Percentiles rank a stretch among this genome's conserved stretches.
These are phyloP conservation scores for Nemotelus nigrinus DNA, from an alignment of 2,888 invertebrate species.

Conservation along the genomic window DNA sequence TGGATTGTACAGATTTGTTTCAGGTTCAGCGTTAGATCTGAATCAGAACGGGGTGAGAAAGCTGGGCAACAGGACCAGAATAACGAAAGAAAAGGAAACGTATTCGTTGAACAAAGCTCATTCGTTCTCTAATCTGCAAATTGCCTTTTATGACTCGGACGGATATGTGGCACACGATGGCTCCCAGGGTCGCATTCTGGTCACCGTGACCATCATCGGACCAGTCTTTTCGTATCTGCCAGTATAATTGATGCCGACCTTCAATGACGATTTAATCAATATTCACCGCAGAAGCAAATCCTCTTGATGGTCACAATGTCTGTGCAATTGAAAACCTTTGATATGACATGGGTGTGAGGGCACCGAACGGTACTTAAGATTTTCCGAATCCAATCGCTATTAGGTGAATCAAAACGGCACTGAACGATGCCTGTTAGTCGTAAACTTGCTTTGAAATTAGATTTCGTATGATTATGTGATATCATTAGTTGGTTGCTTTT, in stretches of 20 bases:
- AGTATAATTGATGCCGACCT: conserved; percentile 27
- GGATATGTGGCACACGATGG: not conserved
- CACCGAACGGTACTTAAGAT: no score
- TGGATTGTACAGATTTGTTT: conserved; percentile 34
- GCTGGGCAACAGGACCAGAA: not conserved
- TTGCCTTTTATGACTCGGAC: conserved; percentile 23
- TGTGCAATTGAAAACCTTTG: conserved; percentile 16
- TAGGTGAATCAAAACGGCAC: no score
- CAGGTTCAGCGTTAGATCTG: not conserved
- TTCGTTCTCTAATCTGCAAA: conserved; percentile 21
- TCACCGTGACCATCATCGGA: not conserved
- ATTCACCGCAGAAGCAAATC: conserved; percentile 6
- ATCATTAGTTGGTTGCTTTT: no score
- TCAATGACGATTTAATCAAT: conserved; percentile 26
- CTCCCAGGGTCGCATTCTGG: not conserved
- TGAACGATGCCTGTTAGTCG: no score
- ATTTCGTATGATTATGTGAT: no score
- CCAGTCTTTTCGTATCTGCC: not conserved
- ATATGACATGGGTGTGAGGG: no score
- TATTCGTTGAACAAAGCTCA: not conserved
- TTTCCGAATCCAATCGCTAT: no score
- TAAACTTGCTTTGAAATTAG: no score
- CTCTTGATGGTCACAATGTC: not conserved
- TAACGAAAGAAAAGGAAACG: conserved; percentile 10
- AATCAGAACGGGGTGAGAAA: not conserved